Evolutionary conservation across 2,797 vertebrate species (phyloP).

Genomic region (Atherinosoma microstoma): DNA sequence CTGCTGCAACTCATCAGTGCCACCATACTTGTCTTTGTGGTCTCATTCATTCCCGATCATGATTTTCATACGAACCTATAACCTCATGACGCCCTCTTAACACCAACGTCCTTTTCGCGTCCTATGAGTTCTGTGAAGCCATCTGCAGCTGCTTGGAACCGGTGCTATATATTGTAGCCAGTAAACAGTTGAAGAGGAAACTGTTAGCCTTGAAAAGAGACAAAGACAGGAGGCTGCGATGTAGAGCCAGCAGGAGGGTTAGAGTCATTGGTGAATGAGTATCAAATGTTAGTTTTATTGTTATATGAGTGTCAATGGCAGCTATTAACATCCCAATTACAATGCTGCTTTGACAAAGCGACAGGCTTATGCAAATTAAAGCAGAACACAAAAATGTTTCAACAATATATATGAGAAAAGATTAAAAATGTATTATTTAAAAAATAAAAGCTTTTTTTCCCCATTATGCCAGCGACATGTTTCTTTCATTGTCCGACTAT

Average conservation of each 20-base stretch:
- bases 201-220: conserved; percentile 55
- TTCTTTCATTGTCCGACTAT: no score
- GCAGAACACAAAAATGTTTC: background rate
- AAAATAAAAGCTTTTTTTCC: no score
- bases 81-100: conserved; percentile 66
- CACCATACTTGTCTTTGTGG: conserved; percentile 79
- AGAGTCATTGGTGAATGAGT: conserved; percentile 45
- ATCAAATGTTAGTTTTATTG: background rate
- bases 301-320: conserved; percentile 6
- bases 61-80: conserved; percentile 73
- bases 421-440: background rate
- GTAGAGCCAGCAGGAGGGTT: conserved; percentile 60
- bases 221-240: conserved; percentile 51
- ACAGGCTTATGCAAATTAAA: background rate
- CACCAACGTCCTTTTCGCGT: conserved; percentile 56
- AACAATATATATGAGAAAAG: background rate
- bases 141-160: conserved; percentile 83
- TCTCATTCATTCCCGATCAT: conserved; percentile 86
- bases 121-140: conserved; percentile 83
- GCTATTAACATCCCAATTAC: background rate
- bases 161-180: conserved; percentile 84
- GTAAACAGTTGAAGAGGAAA: conserved; percentile 78
- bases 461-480: no score
- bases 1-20: conserved; percentile 81
- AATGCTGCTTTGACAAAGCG: background rate